Base-by-base conservation (phyloP, 2,113 vertebrate genomes). In the Melanerpes aurifrons region DNA sequence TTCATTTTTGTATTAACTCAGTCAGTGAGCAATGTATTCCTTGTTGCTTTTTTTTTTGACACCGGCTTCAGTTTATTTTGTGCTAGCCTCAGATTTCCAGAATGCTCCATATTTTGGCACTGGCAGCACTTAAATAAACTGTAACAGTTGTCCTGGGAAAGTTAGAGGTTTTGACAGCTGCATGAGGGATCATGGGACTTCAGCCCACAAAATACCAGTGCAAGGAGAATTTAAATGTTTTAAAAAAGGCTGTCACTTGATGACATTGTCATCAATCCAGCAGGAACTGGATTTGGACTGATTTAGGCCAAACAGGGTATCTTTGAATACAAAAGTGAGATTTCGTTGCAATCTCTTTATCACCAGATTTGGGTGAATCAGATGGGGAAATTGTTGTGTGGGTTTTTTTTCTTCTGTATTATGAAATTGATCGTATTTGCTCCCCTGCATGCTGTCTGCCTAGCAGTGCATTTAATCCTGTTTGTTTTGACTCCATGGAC, bases 161-260 rank as follows among this genome's bases (percentile, higher is more conserved):
- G 95, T 84, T 83, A 85, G 91, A 96, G 82, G 93, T 96, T 96
- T 96, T 95, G 93, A 95, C 94, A 96, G 95, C 95, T 96, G 91
- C 85, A 91, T 86, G 77, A 94, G 61, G 76, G 79, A 93, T 88
- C 88, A 88, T 92, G 93, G 83, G 95, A 95, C 79, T 86, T 72
- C 62, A 93, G 82, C 82, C 90, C 21, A 4, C 86, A 88, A 95
- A 95, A 94, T 78, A 92, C 86, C 71, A 75, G 26, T 63, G 87
- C 56, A 81, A 91, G 62, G 66, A 79, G 77, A 96, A 92, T 92
- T 66, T 86, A 58, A 78, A 10, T 88, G 62, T 88, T 96, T 92
- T 94, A 83, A 86, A 95, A 92, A 61, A 26, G 32, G 5, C 66
- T 69, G 50, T 69, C 45, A 59, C 40, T 94, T 69, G 88, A 88